Percentiles rank a stretch among this genome's conserved stretches.
Evolutionary conservation across 2,797 vertebrate genomes (phyloP).

Genomic region (Molossus alvarezi): DNA sequence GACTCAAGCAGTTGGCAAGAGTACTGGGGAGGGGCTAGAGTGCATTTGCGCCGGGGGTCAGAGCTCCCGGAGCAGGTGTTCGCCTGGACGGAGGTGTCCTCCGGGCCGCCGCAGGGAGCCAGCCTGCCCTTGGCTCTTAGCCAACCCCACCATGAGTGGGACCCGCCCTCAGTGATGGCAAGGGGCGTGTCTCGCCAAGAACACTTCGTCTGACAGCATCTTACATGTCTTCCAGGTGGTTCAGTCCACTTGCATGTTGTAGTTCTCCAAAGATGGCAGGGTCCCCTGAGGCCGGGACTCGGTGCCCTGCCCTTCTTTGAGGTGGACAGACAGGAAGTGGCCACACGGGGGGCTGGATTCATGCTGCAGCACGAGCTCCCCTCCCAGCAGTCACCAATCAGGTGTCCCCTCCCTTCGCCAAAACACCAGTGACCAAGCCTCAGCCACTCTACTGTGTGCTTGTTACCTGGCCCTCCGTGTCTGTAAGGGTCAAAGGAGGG

Average conservation of each 20-base stretch:
- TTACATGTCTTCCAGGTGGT: neutral
- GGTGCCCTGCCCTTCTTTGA: neutral
- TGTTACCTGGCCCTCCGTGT: neutral
- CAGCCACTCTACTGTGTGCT: neutral
- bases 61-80: rapidly evolving
- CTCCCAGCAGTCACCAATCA: rapidly evolving
- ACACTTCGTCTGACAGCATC: rapidly evolving
- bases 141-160: rapidly evolving
- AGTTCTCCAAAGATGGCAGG: neutral
- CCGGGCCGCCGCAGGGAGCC: rapidly evolving
- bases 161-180: neutral
- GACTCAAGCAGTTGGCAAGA: too few relatives aligned
- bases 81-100: neutral
- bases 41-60: rapidly evolving
- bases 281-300: neutral
- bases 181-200: rapidly evolving
- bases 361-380: neutral
- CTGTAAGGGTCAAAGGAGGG: rapidly evolving
- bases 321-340: neutral
- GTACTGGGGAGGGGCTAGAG: rapidly evolving
- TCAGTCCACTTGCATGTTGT: rapidly evolving
- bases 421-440: too few relatives aligned
- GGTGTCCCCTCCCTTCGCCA: neutral
- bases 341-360: neutral
- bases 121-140: rapidly evolving